phyloP scores from a whole-genome alignment of 2,113 vertebrate genomes.

The Eidolon helvum region DNA sequence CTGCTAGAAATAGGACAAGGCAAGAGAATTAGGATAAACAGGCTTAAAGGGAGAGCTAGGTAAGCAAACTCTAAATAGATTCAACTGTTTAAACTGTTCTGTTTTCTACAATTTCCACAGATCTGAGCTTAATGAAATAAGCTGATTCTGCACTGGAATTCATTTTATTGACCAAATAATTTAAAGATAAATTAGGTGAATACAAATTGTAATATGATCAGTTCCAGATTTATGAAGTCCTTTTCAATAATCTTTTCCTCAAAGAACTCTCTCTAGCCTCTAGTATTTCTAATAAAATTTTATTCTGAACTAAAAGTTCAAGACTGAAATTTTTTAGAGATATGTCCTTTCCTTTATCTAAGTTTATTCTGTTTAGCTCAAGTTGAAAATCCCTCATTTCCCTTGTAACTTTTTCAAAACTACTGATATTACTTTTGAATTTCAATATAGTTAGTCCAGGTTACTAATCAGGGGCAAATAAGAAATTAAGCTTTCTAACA shows the following conservation, averaged over 20 bases:
- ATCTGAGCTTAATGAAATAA: not conserved
- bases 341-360: conserved; percentile 41
- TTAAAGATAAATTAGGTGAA: not conserved
- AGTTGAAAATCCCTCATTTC: conserved; percentile 11
- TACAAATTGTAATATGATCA: not conserved
- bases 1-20: not conserved
- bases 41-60: not conserved
- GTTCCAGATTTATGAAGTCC: conserved; percentile 38
- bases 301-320: not conserved
- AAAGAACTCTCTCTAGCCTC: not conserved
- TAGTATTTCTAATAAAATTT: conserved; percentile 33
- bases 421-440: not conserved
- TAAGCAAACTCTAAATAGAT: not conserved
- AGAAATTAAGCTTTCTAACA: conserved; percentile 40
- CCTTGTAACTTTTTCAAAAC: not conserved
- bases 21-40: not conserved
- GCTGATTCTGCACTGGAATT: not conserved
- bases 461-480: not conserved
- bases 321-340: not conserved
- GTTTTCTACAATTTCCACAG: not conserved
- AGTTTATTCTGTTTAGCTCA: conserved; percentile 8
- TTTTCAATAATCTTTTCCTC: not conserved
- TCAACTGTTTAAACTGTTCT: not conserved
- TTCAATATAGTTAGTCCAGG: not conserved
- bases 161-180: not conserved